Base-by-base conservation (phyloP, 2,113 vertebrate species). In the Spermophilus dauricus region DNA sequence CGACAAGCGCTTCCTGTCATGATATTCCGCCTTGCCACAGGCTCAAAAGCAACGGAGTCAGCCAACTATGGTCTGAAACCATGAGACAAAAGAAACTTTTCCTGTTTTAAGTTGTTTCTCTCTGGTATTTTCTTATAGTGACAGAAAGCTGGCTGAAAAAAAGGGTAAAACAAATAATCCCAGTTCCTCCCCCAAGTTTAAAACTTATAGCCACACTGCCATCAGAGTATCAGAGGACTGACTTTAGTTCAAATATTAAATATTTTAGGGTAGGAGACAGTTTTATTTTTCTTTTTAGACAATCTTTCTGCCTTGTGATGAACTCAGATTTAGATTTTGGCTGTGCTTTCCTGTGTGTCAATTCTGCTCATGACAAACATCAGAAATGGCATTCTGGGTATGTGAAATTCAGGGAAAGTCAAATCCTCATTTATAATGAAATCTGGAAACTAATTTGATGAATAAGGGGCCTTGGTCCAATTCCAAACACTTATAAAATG, bases 401-500 rank as follows among this genome's bases (percentile, higher is more conserved):
- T 20, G 2, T 45, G 28, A 85, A 65, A 28, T 65, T 14, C 30
- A 83, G 45, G 39, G 58, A n/a, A 73, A 26, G 1, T 73, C 65
- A 89, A 86, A 75, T 45, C 7, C 61, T 89, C 58, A 75, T 48
- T 82, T 85, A 70, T 91, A 20, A 39, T 4, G 8, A 94, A 84
- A 92, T 81, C 51, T 92, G 48, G 42, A 92, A 34, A 53, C 6
- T 39, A 81, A 77, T 56, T 22, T 58, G 13, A 65, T 73, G n/a
- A 81, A 48, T 26, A 51, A 76, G 45, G 39, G 6, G 10, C 26
- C 34, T 89, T 73, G 4, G 34, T 42, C 24, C 51, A 28, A 34
- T 82, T 87, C 22, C 53, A 94, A 95, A 93, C 37, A 77, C 51
- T 95, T 95, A 51, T 0, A 91, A 73, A 69, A 73, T 88, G 7